phyloP scores from a whole-genome alignment of 2,888 invertebrate species.

The Incurvaria masculella region DNA sequence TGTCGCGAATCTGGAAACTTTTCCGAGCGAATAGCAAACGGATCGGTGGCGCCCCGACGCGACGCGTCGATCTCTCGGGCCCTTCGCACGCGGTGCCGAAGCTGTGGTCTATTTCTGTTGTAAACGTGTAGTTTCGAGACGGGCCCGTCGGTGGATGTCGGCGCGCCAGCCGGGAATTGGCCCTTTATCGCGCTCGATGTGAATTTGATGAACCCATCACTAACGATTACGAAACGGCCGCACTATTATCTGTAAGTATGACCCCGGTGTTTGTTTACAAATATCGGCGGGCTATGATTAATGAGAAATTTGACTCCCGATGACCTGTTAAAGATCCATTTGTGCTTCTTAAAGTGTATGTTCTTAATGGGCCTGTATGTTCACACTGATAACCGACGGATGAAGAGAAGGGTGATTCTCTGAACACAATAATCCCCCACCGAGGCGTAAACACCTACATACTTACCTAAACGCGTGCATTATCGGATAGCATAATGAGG shows the following conservation, averaged over 20 bases:
- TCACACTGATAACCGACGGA: no score
- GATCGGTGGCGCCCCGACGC: not conserved
- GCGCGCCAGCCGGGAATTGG: constrained; percentile 42
- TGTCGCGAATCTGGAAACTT: constrained; percentile 50
- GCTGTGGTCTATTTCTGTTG: constrained; percentile 53
- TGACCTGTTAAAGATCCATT: not conserved
- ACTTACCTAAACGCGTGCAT: no score
- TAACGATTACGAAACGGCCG: constrained; percentile 29
- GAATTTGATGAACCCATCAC: not conserved
- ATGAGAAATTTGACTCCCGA: not conserved
- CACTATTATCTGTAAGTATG: constrained; percentile 55
- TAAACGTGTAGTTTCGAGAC: constrained; percentile 55
- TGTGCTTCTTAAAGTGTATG: not conserved
- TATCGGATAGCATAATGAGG: no score
- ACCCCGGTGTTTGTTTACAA: constrained; percentile 37
- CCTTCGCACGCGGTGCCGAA: no score
- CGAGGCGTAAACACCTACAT: no score
- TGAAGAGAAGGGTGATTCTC: no score
- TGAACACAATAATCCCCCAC: no score
- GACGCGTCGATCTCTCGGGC: no score
- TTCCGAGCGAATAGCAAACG: constrained; percentile 35
- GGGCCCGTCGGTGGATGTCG: constrained; percentile 51
- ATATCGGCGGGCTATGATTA: not conserved
- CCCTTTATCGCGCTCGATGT: not conserved
- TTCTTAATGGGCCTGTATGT: no score